A percentile compares a stretch with the other conserved stretches of the same genome.
Evolutionary conservation across 2,113 vertebrate genomes (phyloP).

Genomic region (Phyllostomus discolor): DNA sequence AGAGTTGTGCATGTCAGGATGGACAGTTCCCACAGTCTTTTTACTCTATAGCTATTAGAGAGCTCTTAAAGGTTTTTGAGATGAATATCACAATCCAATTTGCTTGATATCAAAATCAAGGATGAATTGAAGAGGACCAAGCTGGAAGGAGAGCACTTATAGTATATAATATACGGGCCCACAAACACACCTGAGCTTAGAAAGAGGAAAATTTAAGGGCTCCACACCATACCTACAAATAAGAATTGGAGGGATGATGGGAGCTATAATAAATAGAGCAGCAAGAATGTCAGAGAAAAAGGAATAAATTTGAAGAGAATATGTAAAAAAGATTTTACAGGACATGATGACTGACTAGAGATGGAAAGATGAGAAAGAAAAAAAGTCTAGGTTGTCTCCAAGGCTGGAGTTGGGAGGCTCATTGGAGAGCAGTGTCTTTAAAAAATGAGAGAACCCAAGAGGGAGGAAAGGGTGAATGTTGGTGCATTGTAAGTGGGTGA

Average conservation of each 20-base stretch:
- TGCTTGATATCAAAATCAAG: neutral
- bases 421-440: neutral
- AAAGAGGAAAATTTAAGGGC: neutral
- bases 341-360: neutral
- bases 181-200: neutral
- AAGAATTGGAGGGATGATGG: neutral
- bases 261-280: neutral
- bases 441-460: neutral
- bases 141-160: neutral
- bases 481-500: neutral
- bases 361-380: neutral
- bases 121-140: neutral
- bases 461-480: neutral
- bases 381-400: neutral
- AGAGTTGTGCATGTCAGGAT: neutral
- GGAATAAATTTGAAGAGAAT: neutral
- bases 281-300: neutral
- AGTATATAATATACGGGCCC: neutral
- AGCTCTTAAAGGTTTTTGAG: neutral
- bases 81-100: neutral
- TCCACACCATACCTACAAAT: neutral
- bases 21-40: neutral
- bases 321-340: neutral
- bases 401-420: neutral
- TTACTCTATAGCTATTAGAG: neutral